These are phyloP conservation scores for Clarias batrachus DNA, from an alignment of 2,113 vertebrate genomes.

Conservation along the genomic window DNA sequence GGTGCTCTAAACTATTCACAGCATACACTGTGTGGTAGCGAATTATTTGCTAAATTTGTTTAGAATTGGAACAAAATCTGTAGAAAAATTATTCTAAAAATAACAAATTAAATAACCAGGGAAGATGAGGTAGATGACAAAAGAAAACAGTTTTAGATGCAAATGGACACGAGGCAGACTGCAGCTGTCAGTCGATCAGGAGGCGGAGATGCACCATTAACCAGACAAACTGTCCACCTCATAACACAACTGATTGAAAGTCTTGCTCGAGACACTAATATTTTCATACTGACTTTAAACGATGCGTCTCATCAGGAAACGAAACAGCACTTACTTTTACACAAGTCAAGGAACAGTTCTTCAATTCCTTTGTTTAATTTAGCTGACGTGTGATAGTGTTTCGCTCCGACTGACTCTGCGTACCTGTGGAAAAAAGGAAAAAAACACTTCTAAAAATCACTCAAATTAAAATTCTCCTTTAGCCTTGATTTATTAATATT, in stretches of 20 bases:
- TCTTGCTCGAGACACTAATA: not conserved
- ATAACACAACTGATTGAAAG: not conserved
- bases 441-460: not conserved
- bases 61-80: no score
- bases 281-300: not conserved
- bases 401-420: constrained; percentile 95
- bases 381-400: constrained; percentile 97
- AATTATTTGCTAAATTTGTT: no score
- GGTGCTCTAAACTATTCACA: no score
- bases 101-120: no score
- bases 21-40: no score
- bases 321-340: constrained; percentile 85
- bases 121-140: no score
- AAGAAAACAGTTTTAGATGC: no score
- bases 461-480: not conserved
- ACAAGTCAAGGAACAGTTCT: constrained; percentile 96
- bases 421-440: constrained; percentile 73
- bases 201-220: no score
- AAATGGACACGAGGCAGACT: no score
- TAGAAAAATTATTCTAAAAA: no score
- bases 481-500: not conserved
- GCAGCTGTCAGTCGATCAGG: no score
- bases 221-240: not conserved
- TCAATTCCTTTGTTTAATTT: constrained; percentile 99
- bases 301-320: not conserved